Conservation (phyloP, 2,797 vertebrate genomes). For the Coendou prehensilis region DNA sequence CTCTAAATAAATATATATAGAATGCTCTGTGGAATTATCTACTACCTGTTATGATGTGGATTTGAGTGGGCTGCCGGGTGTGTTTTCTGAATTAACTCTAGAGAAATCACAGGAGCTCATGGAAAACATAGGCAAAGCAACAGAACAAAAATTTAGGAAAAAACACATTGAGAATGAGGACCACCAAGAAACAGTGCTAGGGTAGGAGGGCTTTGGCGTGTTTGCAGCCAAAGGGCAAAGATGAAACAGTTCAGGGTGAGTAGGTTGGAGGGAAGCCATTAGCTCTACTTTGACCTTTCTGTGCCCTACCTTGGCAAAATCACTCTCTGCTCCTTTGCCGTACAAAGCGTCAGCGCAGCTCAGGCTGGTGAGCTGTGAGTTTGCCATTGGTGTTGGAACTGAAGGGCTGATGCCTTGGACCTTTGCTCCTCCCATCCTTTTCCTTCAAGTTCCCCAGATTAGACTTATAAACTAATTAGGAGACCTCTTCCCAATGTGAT, state of each 20-base stretch:
- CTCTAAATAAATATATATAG: not conserved
- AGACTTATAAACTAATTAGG: not conserved
- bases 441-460: not conserved
- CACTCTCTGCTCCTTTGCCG: not conserved
- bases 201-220: not conserved
- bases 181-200: not conserved
- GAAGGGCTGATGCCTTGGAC: rapidly evolving
- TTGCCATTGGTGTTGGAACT: not conserved
- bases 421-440: not conserved
- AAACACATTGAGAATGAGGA: not conserved
- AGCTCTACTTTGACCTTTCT: not conserved
- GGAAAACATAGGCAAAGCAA: not conserved
- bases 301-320: rapidly evolving
- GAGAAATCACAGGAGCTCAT: not conserved
- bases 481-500: not conserved
- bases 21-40: not conserved
- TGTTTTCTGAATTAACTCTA: not conserved
- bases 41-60: not conserved
- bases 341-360: not conserved
- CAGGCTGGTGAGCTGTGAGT: no score
- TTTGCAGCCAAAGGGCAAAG: rapidly evolving
- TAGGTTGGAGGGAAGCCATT: not conserved
- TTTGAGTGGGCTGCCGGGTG: no score
- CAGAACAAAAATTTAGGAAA: not conserved
- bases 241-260: not conserved